phyloP scores from a whole-genome alignment of 2,888 invertebrate species.

The Colletes collaris region DNA sequence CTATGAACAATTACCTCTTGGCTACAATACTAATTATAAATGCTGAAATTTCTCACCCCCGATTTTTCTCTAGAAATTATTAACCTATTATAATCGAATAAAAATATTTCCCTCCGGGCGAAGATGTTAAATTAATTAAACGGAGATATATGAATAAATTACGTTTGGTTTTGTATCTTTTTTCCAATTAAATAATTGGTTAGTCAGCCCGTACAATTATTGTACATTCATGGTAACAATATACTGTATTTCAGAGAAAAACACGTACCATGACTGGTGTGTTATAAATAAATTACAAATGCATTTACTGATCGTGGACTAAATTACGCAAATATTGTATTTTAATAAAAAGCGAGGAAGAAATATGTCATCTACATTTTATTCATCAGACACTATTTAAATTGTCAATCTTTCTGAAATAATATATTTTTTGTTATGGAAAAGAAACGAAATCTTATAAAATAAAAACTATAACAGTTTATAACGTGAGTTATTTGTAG shows the following conservation, averaged over 20 bases:
- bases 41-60: not conserved
- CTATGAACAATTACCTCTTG: too few species aligned
- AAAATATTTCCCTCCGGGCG: not conserved
- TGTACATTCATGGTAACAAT: not conserved
- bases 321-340: not conserved
- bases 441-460: too few species aligned
- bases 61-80: constrained; percentile 15
- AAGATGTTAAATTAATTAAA: constrained; percentile 21
- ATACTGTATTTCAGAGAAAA: not conserved
- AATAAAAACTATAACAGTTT: too few species aligned
- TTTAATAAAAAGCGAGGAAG: not conserved
- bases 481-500: too few species aligned
- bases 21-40: not conserved
- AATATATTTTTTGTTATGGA: not conserved
- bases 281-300: not conserved
- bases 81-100: constrained; percentile 12
- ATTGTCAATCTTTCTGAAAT: not conserved
- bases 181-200: constrained; percentile 18
- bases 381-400: too few species aligned
- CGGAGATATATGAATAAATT: constrained; percentile 1
- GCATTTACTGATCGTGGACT: not conserved
- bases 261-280: not conserved
- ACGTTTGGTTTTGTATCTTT: not conserved
- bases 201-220: too few species aligned
- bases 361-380: not conserved